A percentile compares a stretch with the other conserved stretches of the same genome.
These are phyloP conservation scores for Pseudomyrmex sp. DNA, from an alignment of 1,140 invertebrate genomes.

Conservation along the genomic window DNA sequence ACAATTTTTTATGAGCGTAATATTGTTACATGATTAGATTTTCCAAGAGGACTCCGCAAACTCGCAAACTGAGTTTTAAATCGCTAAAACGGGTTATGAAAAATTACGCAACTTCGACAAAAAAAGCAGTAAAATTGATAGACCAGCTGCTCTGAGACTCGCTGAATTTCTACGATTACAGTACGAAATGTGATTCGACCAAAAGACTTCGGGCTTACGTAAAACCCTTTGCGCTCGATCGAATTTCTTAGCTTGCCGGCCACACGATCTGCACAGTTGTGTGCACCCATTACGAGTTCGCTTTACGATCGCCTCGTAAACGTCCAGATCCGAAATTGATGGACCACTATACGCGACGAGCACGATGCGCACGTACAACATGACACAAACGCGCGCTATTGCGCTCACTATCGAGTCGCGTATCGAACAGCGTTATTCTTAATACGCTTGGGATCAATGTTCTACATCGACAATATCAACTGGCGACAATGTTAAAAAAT, in stretches of 20 bases:
- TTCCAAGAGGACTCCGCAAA: not conserved
- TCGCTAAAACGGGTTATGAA: slow-evolving; percentile 3
- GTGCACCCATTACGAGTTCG: slow-evolving; percentile 65
- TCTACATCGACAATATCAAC: slow-evolving; percentile 6
- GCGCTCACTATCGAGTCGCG: slow-evolving; percentile 10
- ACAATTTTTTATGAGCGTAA: not conserved
- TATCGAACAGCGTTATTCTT: slow-evolving; percentile 1
- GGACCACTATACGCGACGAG: slow-evolving; percentile 73
- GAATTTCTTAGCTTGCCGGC: slow-evolving; percentile 72
- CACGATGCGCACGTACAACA: not conserved
- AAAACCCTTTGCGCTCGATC: slow-evolving; percentile 75
- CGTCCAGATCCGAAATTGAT: slow-evolving; percentile 80
- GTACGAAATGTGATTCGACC: slow-evolving; percentile 29
- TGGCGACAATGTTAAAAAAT: not conserved
- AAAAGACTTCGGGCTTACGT: slow-evolving; percentile 69
- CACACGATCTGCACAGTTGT: slow-evolving; percentile 48
- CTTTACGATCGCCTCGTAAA: slow-evolving; percentile 82
- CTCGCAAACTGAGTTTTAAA: slow-evolving; percentile 28
- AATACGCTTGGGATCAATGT: slow-evolving; percentile 21
- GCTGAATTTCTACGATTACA: not conserved
- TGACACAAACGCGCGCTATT: slow-evolving; percentile 5
- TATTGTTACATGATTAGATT: not conserved
- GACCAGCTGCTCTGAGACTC: not conserved
- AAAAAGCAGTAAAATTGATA: slow-evolving; percentile 33
- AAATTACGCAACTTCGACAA: slow-evolving; percentile 17